phyloP scores from a whole-genome alignment of 30 jellyfish, hydroid and myxozoan genomes.

The Hydra vulgaris region DNA sequence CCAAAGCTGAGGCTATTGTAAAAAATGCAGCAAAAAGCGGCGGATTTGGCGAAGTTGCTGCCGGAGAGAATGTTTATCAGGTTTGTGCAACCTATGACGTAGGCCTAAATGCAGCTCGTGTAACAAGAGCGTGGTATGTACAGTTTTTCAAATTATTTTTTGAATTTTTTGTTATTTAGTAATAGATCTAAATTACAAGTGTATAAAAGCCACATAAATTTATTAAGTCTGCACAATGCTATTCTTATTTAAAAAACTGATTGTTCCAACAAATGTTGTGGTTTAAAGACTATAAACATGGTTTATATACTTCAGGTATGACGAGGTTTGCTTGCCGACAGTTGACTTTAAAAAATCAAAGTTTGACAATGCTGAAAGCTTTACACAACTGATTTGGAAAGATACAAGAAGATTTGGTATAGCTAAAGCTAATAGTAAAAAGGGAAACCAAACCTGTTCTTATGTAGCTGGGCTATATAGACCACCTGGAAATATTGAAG shows the following conservation, averaged over 20 bases:
- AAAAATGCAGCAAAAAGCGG: conserved; percentile 11
- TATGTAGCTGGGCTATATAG: conserved; percentile 86
- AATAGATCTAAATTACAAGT: too few species aligned
- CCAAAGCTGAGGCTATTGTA: conserved; percentile 20
- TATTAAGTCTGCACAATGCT: too few species aligned
- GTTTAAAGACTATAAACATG: background rate
- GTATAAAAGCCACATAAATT: too few species aligned
- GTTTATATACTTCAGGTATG: conserved; percentile 9
- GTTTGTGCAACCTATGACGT: conserved; percentile 27
- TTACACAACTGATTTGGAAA: conserved; percentile 94
- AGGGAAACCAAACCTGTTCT: conserved; percentile 66
- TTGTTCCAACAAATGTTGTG: background rate
- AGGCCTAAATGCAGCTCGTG: conserved; percentile 1
- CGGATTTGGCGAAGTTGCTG: conserved; percentile 26
- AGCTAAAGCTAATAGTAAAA: conserved; percentile 69
- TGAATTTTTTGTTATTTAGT: too few species aligned
- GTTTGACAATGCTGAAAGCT: conserved; percentile 34
- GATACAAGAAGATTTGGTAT: conserved; percentile 76
- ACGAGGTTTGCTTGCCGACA: conserved; percentile 30
- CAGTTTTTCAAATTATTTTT: background rate
- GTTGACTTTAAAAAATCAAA: conserved; percentile 16
- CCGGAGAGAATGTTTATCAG: conserved; percentile 26
- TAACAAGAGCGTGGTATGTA: conserved; percentile 16
- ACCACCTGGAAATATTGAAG: conserved; percentile 79
- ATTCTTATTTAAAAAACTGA: too few species aligned